These are phyloP conservation scores for Sisyra terminalis DNA, from an alignment of 2,888 invertebrate genomes.

Conservation along the genomic window DNA sequence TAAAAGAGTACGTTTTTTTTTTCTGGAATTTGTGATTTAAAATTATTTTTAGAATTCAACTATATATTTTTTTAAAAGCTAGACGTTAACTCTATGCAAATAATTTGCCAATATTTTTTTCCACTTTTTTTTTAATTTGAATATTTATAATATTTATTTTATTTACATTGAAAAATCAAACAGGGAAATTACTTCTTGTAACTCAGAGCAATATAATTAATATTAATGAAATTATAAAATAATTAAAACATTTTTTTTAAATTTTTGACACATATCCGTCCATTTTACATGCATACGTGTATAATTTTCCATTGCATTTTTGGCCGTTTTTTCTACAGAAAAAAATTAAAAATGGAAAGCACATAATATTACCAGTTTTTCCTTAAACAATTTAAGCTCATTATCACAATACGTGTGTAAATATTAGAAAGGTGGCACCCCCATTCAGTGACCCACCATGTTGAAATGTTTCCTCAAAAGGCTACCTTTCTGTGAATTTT, in stretches of 20 bases:
- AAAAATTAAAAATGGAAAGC: slow-evolving; percentile 18
- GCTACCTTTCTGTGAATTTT: too few relatives aligned
- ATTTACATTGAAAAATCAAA: too few relatives aligned
- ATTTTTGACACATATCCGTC: slow-evolving; percentile 8
- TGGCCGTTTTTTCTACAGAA: slow-evolving; percentile 17
- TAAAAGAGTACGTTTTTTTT: slow-evolving; percentile 4
- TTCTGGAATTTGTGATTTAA: slow-evolving; percentile 8
- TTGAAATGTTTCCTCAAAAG: too few relatives aligned
- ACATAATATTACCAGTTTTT: slow-evolving; percentile 14
- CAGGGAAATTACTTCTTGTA: background rate
- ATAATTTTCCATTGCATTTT: slow-evolving; percentile 19
- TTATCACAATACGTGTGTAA: slow-evolving; percentile 27
- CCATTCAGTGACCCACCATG: too few relatives aligned
- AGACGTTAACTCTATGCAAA: background rate
- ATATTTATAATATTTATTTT: too few relatives aligned
- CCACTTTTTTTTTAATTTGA: too few relatives aligned
- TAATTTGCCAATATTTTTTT: slow-evolving; percentile 6
- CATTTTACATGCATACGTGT: slow-evolving; percentile 1
- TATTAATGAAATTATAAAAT: slow-evolving; percentile 1
- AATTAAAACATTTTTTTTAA: slow-evolving; percentile 5
- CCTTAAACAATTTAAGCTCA: slow-evolving; percentile 16
- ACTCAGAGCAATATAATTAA: background rate
- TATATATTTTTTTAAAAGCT: too few relatives aligned
- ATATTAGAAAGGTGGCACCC: too few relatives aligned
- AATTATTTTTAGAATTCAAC: slow-evolving; percentile 3